Evolutionary conservation across 1,140 invertebrate species (phyloP).

Genomic region (Lordiphosa clarofinis): DNA sequence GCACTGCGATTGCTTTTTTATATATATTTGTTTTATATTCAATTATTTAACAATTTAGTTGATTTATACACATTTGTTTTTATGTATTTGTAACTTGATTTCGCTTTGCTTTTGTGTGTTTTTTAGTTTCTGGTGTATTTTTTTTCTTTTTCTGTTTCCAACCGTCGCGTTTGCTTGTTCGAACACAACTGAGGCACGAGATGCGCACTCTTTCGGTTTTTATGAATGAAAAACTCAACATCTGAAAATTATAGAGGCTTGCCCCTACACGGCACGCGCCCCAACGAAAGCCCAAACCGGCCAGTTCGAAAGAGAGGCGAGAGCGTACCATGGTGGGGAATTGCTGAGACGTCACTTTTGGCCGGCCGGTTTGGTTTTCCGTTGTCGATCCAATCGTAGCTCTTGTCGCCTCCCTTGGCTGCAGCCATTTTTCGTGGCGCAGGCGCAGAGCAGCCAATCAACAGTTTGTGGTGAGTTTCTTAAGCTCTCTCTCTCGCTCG

Average conservation of each 20-base stretch:
- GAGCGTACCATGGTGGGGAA: slow-evolving; percentile 44
- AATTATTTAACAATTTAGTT: neutral
- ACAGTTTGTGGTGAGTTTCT: slow-evolving; percentile 64
- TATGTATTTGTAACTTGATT: slow-evolving; percentile 1
- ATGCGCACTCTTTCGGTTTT: slow-evolving; percentile 79
- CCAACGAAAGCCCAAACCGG: slow-evolving; percentile 28
- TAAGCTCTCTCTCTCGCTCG: slow-evolving; percentile 19
- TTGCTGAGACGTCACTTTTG: slow-evolving; percentile 40
- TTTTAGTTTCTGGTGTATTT: slow-evolving; percentile 20
- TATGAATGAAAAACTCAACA: slow-evolving; percentile 80
- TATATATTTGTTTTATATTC: slow-evolving; percentile 7
- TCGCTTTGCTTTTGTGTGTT: slow-evolving; percentile 8
- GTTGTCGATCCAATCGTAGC: slow-evolving; percentile 62
- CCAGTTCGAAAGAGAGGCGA: slow-evolving; percentile 52
- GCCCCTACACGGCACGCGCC: slow-evolving; percentile 68
- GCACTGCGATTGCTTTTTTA: slow-evolving; percentile 15
- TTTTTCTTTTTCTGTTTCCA: slow-evolving; percentile 38
- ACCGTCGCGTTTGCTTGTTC: slow-evolving; percentile 80
- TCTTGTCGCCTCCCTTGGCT: slow-evolving; percentile 67
- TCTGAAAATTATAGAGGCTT: slow-evolving; percentile 17
- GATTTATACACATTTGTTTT: neutral
- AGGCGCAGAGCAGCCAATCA: slow-evolving; percentile 79
- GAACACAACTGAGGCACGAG: slow-evolving; percentile 80
- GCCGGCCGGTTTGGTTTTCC: slow-evolving; percentile 8
- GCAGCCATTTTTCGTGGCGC: slow-evolving; percentile 79